These are phyloP conservation scores for Hirtodrosophila alboralis DNA, from an alignment of 2,888 invertebrate genomes.

Conservation along the genomic window DNA sequence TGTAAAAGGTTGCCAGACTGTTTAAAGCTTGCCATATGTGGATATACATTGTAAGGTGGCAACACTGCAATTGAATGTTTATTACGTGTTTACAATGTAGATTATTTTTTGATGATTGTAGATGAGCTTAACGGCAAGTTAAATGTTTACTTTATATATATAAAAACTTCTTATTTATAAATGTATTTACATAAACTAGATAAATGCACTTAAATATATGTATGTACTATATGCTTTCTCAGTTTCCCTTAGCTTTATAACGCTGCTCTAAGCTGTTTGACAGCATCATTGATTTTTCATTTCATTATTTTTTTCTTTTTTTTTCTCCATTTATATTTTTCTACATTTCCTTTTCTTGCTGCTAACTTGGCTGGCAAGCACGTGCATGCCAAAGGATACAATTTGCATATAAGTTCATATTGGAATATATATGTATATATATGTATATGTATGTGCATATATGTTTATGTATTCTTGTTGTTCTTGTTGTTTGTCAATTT, in stretches of 20 bases:
- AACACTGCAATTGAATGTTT: too few species aligned
- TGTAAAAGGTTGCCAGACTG: too few species aligned
- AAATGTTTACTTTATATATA: too few species aligned
- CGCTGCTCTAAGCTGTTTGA: constrained; percentile 53
- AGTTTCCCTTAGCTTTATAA: constrained; percentile 14
- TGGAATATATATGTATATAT: background rate
- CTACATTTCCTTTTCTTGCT: constrained; percentile 29
- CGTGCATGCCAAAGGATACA: constrained; percentile 61
- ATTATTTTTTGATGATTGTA: too few species aligned
- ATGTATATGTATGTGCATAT: constrained; percentile 3
- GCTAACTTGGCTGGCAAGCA: constrained; percentile 50
- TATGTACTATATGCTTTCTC: background rate
- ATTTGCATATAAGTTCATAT: constrained; percentile 27
- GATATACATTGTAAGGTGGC: too few species aligned
- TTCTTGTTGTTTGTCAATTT: constrained; percentile 21
- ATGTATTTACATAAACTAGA: background rate
- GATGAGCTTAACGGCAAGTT: too few species aligned
- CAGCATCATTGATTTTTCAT: constrained; percentile 78
- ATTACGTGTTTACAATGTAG: too few species aligned
- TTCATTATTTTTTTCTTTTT: constrained; percentile 50
- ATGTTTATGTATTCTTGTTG: constrained; percentile 12
- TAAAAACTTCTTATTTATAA: too few species aligned
- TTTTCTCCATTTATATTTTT: too few species aligned
- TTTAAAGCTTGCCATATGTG: too few species aligned
- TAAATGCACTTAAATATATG: background rate